Evolutionary conservation across 2,113 vertebrate genomes (phyloP), one percentile per base, ranked within the genome.

Genomic region (Galemys pyrenaicus): DNA sequence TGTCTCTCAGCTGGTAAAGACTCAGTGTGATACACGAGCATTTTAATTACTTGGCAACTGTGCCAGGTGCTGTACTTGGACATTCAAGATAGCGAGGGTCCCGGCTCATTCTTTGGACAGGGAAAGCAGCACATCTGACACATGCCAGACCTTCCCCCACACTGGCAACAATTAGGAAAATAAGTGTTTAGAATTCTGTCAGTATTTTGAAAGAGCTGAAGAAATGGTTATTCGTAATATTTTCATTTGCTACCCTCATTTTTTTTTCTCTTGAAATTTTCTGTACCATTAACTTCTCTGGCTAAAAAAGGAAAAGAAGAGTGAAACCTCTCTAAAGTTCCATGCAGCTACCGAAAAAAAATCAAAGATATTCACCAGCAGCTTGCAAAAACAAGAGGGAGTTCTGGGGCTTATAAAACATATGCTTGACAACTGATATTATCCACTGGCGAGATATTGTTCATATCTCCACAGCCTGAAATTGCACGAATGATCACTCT

Each of bases 361-460:
- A 95, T 96, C 95, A 96, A 98, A 97, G 97, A 58, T 96, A 97
- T 83, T 94, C 94, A 97, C 97, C 93, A 95, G 92, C 13, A 2
- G 95, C 93, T 98, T 98, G 93, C 74, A 94, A 96, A 98, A 94
- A 96, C 97, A 98, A 97, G 95, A 97, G 68, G 30, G 88, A 88
- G 78, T 97, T 97, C 96, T 96, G 95, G 89, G 96, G 96, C 83
- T 97, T 97, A 97, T 98, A 97, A 98, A 98, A 95, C 97, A 97
- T 95, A 93, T 94, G 95, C 96, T 92, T 6, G 96, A 97, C 98
- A 98, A 95, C 92, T 87, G 97, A 93, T 98, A 97, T 97, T 98
- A 98, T 96, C 96, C 96, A 97, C 96, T 89, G 90, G 97, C 74
- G 97, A 97, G 98, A 96, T 98, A 98, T 91, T 96, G 96, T 97